Conservation (phyloP, 1,140 invertebrate genomes). For the Papilio aristodemus region DNA sequence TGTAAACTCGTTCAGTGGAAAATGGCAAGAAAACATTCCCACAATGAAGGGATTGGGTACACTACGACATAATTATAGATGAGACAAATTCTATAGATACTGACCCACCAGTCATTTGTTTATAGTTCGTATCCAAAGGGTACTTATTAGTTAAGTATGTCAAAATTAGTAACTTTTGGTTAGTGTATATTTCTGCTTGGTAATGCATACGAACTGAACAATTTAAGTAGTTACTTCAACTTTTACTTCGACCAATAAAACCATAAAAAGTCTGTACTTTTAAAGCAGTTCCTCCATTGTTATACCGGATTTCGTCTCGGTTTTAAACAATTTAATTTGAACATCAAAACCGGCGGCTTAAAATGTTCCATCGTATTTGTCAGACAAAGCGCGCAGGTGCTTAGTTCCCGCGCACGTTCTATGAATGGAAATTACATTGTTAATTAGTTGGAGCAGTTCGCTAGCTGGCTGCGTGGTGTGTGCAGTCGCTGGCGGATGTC, state of each 20-base stretch:
- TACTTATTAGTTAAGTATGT: too few species aligned
- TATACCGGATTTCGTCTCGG: slow-evolving; percentile 2
- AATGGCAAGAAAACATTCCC: background rate
- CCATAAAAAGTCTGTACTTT: background rate
- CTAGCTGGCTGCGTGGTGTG: too few species aligned
- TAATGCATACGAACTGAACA: too few species aligned
- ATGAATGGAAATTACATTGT: slow-evolving; percentile 18
- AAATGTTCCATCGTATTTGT: slow-evolving; percentile 3
- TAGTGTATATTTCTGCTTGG: too few species aligned
- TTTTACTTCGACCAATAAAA: background rate
- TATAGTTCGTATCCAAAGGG: too few species aligned
- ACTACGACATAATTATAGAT: background rate
- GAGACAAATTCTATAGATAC: background rate
- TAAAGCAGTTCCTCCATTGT: background rate
- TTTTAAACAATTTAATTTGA: slow-evolving; percentile 21
- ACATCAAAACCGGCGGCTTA: background rate
- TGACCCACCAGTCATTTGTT: background rate
- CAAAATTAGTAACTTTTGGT: too few species aligned
- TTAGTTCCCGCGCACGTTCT: slow-evolving; percentile 19
- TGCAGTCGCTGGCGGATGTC: background rate
- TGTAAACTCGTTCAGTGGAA: background rate
- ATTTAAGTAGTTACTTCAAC: too few species aligned
- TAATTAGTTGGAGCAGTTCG: slow-evolving; percentile 11
- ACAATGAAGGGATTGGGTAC: too few species aligned
- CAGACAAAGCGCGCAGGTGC: slow-evolving; percentile 6